Conservation (phyloP, 2,113 vertebrate species). For the Xiphorhynchus elegans region DNA sequence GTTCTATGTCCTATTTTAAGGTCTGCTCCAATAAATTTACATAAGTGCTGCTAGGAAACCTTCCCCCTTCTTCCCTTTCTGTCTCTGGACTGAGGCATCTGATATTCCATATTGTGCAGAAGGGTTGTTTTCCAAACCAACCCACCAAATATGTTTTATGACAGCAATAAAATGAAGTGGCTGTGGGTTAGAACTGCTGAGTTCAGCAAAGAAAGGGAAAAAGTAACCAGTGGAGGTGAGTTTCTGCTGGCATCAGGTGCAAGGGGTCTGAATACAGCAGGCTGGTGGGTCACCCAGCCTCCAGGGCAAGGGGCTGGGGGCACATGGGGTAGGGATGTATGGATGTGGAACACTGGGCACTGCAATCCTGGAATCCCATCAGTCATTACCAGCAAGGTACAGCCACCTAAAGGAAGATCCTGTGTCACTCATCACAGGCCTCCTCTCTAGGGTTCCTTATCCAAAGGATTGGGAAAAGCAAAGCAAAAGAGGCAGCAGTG, state of each 20-base stretch:
- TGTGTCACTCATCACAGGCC: background rate
- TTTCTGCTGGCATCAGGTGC: background rate
- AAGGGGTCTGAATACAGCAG: background rate
- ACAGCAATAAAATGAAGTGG: constrained; percentile 9
- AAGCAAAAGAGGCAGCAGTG: background rate
- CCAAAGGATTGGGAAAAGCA: background rate
- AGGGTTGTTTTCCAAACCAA: constrained; percentile 30
- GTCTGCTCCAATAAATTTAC: constrained; percentile 5
- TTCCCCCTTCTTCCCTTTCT: background rate
- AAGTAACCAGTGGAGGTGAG: background rate
- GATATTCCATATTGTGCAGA: background rate
- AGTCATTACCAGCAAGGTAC: background rate
- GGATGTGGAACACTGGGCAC: background rate
- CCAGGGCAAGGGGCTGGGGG: accelerated
- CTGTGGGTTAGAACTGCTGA: constrained; percentile 12
- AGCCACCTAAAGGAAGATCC: background rate
- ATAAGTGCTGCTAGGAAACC: background rate
- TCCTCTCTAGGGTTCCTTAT: background rate
- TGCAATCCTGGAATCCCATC: background rate
- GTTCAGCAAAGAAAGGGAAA: background rate
- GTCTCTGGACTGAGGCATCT: background rate
- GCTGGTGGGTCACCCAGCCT: background rate
- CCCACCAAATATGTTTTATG: constrained; percentile 24
- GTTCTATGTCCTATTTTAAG: background rate
- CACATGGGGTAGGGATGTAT: too few relatives aligned